A percentile compares a stretch with the other conserved stretches of the same genome.
These are phyloP conservation scores for Chrysomela aeneicollis DNA, from an alignment of 2,888 invertebrate genomes.

Conservation along the genomic window DNA sequence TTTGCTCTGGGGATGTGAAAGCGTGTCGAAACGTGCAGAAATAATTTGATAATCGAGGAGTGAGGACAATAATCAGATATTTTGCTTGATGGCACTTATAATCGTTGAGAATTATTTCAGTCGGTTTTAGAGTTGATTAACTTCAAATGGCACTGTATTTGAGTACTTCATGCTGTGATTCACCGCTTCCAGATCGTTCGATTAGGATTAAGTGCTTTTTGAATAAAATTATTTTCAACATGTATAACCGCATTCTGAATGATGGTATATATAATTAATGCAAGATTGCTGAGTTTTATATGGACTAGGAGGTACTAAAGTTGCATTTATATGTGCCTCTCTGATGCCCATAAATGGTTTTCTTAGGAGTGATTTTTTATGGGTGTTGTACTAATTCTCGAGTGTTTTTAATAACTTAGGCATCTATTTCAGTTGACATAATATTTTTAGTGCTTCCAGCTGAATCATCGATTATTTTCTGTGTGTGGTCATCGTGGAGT, in stretches of 20 bases:
- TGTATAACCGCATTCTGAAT: no score
- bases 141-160: no score
- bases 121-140: no score
- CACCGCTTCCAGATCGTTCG: no score
- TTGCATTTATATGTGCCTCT: conserved; percentile 9
- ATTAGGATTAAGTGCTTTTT: no score
- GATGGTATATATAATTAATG: background rate
- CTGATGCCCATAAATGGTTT: conserved; percentile 13
- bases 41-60: no score
- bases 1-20: conserved; percentile 4
- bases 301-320: background rate
- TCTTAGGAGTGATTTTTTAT: conserved; percentile 6
- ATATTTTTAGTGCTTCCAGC: conserved; percentile 13
- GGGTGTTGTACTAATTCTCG: conserved; percentile 12
- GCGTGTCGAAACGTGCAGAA: conserved; percentile 3
- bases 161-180: no score
- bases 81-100: no score
- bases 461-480: conserved; percentile 1
- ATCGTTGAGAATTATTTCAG: no score
- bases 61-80: no score
- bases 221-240: no score
- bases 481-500: background rate
- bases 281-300: background rate
- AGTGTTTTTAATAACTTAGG: conserved; percentile 15
- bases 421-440: conserved; percentile 15